Evolutionary conservation across 2,113 vertebrate genomes (phyloP).

Genomic region (Oxyura jamaicensis): DNA sequence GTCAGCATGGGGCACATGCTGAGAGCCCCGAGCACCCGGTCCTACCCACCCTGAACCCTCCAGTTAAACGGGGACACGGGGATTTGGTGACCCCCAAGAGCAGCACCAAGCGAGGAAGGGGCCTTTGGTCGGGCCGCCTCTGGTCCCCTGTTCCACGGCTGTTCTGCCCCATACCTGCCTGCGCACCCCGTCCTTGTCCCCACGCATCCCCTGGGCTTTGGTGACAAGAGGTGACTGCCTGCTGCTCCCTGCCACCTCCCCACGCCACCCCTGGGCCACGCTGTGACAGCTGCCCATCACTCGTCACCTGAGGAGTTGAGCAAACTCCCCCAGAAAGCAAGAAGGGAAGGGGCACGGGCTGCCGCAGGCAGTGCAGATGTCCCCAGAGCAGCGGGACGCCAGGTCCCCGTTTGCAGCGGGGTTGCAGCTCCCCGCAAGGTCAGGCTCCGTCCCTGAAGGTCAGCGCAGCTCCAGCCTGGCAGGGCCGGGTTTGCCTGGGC

Average conservation of each 20-base stretch:
- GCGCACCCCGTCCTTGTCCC: not conserved
- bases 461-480: not conserved
- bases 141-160: accelerated
- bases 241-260: not conserved
- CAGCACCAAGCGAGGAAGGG: not conserved
- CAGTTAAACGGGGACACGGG: accelerated
- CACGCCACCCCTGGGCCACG: not conserved
- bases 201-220: accelerated
- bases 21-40: accelerated
- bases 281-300: not conserved
- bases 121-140: not conserved
- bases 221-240: not conserved
- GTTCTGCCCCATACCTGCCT: not conserved
- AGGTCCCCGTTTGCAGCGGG: not conserved
- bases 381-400: not conserved
- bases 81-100: not conserved
- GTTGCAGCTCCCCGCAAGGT: conserved; percentile 37
- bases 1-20: not conserved
- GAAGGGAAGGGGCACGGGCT: not conserved
- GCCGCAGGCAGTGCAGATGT: not conserved
- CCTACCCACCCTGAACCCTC: not conserved
- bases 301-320: not conserved
- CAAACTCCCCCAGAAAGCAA: not conserved
- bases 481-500: not conserved
- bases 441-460: conserved; percentile 45